A percentile compares a stretch with the other conserved stretches of the same genome.
phyloP scores from a whole-genome alignment of 1,140 invertebrate species.

The Papilio machaon region DNA sequence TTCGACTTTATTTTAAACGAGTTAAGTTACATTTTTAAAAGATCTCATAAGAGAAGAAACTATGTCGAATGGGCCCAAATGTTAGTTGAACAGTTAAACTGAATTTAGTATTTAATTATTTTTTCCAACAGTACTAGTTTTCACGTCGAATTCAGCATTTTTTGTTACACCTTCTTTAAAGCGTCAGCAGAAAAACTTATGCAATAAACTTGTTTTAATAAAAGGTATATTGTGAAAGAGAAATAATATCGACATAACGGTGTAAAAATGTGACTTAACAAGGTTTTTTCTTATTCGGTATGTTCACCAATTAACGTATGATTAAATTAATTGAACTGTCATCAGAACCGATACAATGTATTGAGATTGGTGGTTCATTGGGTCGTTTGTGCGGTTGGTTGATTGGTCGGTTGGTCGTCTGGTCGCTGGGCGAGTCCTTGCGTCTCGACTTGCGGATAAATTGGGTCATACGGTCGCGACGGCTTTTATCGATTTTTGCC shows the following conservation, averaged over 20 bases:
- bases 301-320: conserved; percentile 23
- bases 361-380: conserved; percentile 15
- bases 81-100: too few relatives aligned
- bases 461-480: conserved; percentile 71
- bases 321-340: conserved; percentile 32
- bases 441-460: conserved; percentile 53
- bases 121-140: background rate
- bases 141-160: background rate
- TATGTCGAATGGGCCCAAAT: too few relatives aligned
- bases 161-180: background rate
- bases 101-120: too few relatives aligned
- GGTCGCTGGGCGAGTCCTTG: conserved; percentile 45
- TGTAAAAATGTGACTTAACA: conserved; percentile 22
- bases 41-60: too few relatives aligned
- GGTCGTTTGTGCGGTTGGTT: conserved; percentile 1
- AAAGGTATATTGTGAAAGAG: conserved; percentile 1
- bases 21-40: too few relatives aligned
- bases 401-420: background rate
- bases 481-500: conserved; percentile 68
- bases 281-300: conserved; percentile 21
- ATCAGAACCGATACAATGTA: conserved; percentile 8
- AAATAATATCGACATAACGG: conserved; percentile 18
- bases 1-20: too few relatives aligned
- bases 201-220: background rate
- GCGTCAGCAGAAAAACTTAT: background rate